A percentile compares a stretch with the other conserved stretches of the same genome.
Conservation (phyloP, 2,113 vertebrate species). For the Thunnus thynnus region DNA sequence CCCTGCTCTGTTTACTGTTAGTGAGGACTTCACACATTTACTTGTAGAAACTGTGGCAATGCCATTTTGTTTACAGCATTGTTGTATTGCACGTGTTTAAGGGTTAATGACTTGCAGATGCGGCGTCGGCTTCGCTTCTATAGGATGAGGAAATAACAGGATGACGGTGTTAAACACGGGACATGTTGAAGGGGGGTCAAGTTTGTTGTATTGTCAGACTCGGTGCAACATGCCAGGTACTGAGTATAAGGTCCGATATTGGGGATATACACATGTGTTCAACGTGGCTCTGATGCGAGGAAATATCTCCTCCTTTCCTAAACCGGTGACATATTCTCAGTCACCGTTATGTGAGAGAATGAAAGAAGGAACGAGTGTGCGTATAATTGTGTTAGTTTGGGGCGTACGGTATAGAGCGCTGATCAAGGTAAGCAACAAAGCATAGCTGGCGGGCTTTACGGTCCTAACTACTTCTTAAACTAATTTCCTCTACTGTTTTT, state of each 20-base stretch:
- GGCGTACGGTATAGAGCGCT: background rate
- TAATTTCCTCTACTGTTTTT: constrained; percentile 70
- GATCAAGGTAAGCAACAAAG: constrained; percentile 5
- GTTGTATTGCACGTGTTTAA: constrained; percentile 70
- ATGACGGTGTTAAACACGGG: constrained; percentile 53
- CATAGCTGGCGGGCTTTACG: constrained; percentile 50
- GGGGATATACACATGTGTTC: constrained; percentile 40
- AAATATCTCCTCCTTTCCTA: constrained; percentile 6
- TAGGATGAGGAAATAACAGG: constrained; percentile 39
- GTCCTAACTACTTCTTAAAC: constrained; percentile 65
- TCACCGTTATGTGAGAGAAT: constrained; percentile 32
- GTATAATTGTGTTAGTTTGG: constrained; percentile 28
- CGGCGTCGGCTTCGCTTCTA: constrained; percentile 56
- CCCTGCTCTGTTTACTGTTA: constrained; percentile 79
- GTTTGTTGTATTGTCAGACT: constrained; percentile 40
- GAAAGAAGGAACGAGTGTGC: background rate
- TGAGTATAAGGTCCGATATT: constrained; percentile 7
- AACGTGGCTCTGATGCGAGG: constrained; percentile 12
- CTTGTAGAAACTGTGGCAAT: constrained; percentile 58
- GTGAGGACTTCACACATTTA: constrained; percentile 62
- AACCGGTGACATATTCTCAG: background rate
- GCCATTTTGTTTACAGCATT: constrained; percentile 78
- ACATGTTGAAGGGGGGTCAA: constrained; percentile 49
- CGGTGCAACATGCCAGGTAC: constrained; percentile 52
- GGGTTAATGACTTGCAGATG: constrained; percentile 83